phyloP scores from a whole-genome alignment of 2,888 invertebrate species.

The Stegana nigrithorax region DNA sequence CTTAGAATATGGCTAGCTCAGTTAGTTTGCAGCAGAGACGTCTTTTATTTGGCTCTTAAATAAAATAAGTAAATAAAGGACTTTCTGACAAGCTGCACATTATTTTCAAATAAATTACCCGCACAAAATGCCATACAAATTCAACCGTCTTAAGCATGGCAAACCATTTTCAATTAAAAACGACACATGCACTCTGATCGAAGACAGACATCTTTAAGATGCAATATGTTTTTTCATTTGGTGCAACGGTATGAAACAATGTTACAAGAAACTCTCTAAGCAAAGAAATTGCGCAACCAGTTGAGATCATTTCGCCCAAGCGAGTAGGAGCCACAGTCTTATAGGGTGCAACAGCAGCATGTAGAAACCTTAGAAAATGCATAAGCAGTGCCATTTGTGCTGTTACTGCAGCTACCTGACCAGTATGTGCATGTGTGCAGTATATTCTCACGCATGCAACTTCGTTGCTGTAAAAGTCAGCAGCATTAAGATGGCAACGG shows the following conservation, averaged over 20 bases:
- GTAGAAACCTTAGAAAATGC: neutral
- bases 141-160: no score
- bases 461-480: neutral
- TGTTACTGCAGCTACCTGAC: no score
- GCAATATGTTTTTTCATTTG: no score
- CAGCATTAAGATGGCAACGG: no score
- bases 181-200: slow-evolving; percentile 11
- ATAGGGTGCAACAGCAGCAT: neutral
- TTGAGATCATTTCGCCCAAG: neutral
- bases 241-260: no score
- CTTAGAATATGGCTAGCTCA: no score
- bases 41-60: neutral
- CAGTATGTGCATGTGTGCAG: neutral
- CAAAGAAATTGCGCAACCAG: slow-evolving; percentile 17
- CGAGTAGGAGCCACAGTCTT: neutral
- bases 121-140: no score
- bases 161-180: slow-evolving; percentile 13
- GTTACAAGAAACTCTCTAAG: no score
- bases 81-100: no score
- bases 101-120: no score
- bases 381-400: neutral
- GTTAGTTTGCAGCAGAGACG: neutral
- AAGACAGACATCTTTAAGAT: no score
- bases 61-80: neutral
- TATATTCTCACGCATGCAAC: neutral